Evolutionary conservation across 2,888 invertebrate species (phyloP).

Genomic region (Brenthis daphne): DNA sequence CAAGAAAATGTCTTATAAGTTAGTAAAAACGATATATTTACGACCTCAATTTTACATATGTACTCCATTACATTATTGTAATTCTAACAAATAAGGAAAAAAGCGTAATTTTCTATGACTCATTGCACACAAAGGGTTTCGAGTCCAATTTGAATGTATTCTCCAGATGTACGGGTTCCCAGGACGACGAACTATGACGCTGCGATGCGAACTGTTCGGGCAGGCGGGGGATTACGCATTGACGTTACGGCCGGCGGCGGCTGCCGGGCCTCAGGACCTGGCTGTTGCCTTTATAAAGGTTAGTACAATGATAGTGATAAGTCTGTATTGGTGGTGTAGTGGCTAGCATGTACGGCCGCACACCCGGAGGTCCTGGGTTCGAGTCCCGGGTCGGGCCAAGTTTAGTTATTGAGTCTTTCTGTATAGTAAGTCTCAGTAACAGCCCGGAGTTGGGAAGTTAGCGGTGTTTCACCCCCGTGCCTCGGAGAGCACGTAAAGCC

Average conservation of each 20-base stretch:
- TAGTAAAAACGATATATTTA: too few relatives aligned
- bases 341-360: too few relatives aligned
- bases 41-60: background rate
- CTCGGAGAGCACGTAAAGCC: too few relatives aligned
- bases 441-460: too few relatives aligned
- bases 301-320: slow-evolving; percentile 35
- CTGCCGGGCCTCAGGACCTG: slow-evolving; percentile 84
- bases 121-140: slow-evolving; percentile 11
- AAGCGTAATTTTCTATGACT: slow-evolving; percentile 12
- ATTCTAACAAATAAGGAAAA: slow-evolving; percentile 9
- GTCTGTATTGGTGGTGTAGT: too few relatives aligned
- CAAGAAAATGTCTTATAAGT: background rate
- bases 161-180: slow-evolving; percentile 82
- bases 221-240: slow-evolving; percentile 91
- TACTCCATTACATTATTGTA: background rate
- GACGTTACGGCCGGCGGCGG: slow-evolving; percentile 85
- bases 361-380: too few relatives aligned
- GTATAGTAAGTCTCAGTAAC: too few relatives aligned
- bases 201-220: slow-evolving; percentile 91
- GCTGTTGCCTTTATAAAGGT: slow-evolving; percentile 87
- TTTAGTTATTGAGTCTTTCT: too few relatives aligned
- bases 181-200: slow-evolving; percentile 84
- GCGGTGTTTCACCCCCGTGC: too few relatives aligned
- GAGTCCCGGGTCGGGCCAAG: too few relatives aligned
- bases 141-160: slow-evolving; percentile 6